phyloP scores from a whole-genome alignment of 2,888 invertebrate genomes.

The Pollenia griseotomentosa region DNA sequence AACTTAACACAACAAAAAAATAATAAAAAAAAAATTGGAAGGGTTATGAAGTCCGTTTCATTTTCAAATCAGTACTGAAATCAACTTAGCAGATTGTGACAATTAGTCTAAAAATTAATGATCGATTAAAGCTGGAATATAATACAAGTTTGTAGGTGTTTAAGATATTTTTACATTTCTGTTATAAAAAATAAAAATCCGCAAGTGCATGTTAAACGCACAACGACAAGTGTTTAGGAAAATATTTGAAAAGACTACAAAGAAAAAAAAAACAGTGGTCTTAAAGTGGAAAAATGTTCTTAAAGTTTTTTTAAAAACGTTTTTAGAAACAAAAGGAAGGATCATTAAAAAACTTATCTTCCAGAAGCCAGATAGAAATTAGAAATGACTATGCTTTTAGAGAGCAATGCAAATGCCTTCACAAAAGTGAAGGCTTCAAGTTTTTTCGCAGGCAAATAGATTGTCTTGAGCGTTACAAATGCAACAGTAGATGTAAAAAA shows the following conservation, averaged over 20 bases:
- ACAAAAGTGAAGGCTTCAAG: too few species aligned
- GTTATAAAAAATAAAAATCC: background rate
- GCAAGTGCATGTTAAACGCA: constrained; percentile 36
- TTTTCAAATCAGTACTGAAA: constrained; percentile 6
- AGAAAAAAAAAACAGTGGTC: constrained; percentile 38
- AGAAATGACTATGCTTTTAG: too few species aligned
- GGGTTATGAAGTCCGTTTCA: constrained; percentile 11
- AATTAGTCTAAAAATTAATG: constrained; percentile 54
- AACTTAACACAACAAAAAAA: background rate
- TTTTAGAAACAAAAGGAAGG: background rate
- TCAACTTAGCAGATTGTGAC: constrained; percentile 37
- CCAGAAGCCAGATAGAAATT: background rate
- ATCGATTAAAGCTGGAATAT: constrained; percentile 25
- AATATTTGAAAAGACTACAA: constrained; percentile 20
- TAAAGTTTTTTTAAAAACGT: background rate
- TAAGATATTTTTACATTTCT: background rate
- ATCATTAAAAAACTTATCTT: background rate
- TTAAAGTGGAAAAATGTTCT: background rate
- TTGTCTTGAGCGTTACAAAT: too few species aligned
- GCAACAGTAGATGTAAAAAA: too few species aligned
- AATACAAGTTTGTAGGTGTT: constrained; percentile 14
- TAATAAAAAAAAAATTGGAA: background rate
- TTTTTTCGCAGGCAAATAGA: too few species aligned
- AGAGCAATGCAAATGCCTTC: too few species aligned
- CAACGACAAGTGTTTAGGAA: constrained; percentile 51